phyloP scores from a whole-genome alignment of 2,113 vertebrate species.

The Mugil cephalus region DNA sequence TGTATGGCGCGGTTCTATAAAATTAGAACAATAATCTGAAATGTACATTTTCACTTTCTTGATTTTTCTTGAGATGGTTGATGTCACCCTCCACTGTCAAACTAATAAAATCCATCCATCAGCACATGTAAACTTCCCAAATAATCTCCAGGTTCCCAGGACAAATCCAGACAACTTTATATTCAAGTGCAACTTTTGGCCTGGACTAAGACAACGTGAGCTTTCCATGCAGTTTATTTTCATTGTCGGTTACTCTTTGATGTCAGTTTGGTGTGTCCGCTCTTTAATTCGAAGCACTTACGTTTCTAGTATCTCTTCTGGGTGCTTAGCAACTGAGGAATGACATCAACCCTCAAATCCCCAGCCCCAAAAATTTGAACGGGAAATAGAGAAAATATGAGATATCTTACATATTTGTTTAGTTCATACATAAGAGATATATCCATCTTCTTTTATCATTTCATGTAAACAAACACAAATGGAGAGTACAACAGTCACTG shows the following conservation, averaged over 20 bases:
- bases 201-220: no score
- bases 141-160: no score
- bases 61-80: no score
- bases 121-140: no score
- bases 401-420: neutral
- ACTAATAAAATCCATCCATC: no score
- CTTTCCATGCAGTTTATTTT: neutral
- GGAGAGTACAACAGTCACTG: neutral
- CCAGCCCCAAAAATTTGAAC: constrained; percentile 59
- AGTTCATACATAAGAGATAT: neutral
- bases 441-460: neutral
- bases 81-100: neutral
- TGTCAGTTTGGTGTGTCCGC: no score
- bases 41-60: neutral
- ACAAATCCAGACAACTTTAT: no score
- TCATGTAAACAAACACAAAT: neutral
- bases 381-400: constrained; percentile 55
- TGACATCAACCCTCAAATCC: constrained; percentile 70
- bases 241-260: neutral
- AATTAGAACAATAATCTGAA: neutral
- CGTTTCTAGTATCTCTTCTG: neutral
- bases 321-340: constrained; percentile 22
- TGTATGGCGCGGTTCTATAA: no score
- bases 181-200: no score
- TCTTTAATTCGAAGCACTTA: neutral